Conservation (phyloP, 2,113 vertebrate genomes). For the Amazona vittata region DNA sequence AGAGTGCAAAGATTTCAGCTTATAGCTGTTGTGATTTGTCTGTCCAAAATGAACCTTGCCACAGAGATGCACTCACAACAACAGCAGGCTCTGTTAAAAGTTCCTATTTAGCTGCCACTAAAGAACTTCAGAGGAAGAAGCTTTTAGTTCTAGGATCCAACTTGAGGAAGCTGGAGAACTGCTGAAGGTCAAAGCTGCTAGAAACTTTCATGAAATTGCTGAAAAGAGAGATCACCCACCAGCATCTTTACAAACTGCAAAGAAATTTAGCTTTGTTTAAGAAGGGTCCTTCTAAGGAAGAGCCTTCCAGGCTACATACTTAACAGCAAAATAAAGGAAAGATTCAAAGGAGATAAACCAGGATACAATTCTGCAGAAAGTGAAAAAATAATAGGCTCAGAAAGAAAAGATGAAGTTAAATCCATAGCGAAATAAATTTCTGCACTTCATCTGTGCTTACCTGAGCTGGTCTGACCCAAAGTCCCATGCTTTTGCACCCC, state of each 20-base stretch:
- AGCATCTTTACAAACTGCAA: not conserved
- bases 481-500: not conserved
- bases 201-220: not conserved
- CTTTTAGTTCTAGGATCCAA: not conserved
- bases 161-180: not conserved
- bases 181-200: not conserved
- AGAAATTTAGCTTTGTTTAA: not conserved
- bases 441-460: not conserved
- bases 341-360: not conserved
- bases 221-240: not conserved
- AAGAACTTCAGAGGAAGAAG: not conserved
- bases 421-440: not conserved
- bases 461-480: not conserved
- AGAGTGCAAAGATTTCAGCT: not conserved
- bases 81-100: not conserved
- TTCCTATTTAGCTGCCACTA: constrained; percentile 3
- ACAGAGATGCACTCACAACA: not conserved
- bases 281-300: not conserved
- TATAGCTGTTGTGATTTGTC: not conserved
- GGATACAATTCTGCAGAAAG: not conserved
- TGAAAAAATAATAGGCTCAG: not conserved
- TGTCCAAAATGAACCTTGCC: not conserved
- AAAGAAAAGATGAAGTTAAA: not conserved
- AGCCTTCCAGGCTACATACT: not conserved
- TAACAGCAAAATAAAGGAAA: not conserved